A percentile compares a stretch with the other conserved stretches of the same genome.
Conservation (phyloP, 2,113 vertebrate species). For the Aegotheles bennettii region DNA sequence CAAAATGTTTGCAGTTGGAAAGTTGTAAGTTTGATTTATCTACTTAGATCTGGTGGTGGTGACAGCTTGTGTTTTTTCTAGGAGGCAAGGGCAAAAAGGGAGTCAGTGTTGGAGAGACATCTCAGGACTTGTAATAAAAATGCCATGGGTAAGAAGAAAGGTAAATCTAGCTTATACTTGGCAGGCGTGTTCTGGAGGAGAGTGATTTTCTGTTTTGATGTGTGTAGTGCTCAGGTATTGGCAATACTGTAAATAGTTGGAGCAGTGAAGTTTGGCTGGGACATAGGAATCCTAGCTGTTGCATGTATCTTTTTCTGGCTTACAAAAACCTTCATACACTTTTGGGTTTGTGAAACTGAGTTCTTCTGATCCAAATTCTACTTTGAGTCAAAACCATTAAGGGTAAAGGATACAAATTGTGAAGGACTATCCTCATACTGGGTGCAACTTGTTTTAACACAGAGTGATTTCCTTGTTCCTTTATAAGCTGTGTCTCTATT, state of each 20-base stretch:
- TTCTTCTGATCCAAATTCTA: not conserved
- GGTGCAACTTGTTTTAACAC: not conserved
- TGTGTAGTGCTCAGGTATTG: not conserved
- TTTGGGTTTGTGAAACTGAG: not conserved
- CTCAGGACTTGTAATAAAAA: not conserved
- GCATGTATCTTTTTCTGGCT: accelerated
- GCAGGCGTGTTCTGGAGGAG: not conserved
- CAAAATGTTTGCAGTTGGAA: not conserved
- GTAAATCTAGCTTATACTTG: not conserved
- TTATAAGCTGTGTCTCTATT: not conserved
- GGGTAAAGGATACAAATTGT: not conserved
- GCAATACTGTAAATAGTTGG: not conserved
- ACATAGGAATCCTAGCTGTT: not conserved
- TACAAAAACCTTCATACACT: not conserved
- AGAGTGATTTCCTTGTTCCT: not conserved
- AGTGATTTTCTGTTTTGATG: not conserved
- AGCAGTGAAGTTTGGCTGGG: not conserved
- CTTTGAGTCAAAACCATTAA: not conserved
- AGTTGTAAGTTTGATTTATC: not conserved
- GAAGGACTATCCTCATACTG: not conserved
- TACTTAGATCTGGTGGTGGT: not conserved
- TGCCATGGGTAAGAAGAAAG: not conserved
- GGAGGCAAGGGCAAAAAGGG: not conserved
- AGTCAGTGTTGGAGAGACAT: not conserved
- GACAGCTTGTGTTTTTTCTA: not conserved